These are phyloP conservation scores for Coptotermes formosanus DNA, from an alignment of 1,140 invertebrate species.

Conservation along the genomic window DNA sequence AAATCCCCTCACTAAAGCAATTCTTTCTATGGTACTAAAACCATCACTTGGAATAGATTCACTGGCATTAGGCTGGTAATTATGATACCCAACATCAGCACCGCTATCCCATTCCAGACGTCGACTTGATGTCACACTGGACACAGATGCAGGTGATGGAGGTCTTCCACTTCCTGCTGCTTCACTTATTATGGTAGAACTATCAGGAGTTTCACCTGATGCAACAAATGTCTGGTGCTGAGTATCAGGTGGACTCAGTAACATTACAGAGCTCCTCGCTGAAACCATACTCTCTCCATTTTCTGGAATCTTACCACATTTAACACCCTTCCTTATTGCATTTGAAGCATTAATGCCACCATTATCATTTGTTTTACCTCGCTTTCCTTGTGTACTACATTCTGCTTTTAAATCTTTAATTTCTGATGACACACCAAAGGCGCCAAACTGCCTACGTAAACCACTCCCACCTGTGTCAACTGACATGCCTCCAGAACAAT, in stretches of 20 bases:
- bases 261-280: not conserved
- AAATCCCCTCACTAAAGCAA: conserved; percentile 50
- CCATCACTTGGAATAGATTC: not conserved
- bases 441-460: not conserved
- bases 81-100: conserved; percentile 70
- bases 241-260: not conserved
- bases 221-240: not conserved
- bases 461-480: too few relatives aligned
- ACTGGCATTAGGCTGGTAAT: not conserved
- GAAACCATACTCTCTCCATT: not conserved
- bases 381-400: not conserved
- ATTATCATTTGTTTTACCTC: not conserved
- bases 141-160: conserved; percentile 40
- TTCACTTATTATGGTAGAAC: not conserved
- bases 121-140: conserved; percentile 62
- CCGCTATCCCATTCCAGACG: conserved; percentile 74
- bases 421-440: not conserved
- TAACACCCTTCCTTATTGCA: not conserved
- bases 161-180: not conserved
- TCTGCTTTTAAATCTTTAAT: not conserved
- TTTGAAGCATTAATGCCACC: not conserved
- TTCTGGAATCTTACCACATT: not conserved
- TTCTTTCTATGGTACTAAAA: conserved; percentile 59
- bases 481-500: too few relatives aligned
- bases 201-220: not conserved